Conservation (phyloP, 2,888 invertebrate genomes). For the Caradrina kadenii region DNA sequence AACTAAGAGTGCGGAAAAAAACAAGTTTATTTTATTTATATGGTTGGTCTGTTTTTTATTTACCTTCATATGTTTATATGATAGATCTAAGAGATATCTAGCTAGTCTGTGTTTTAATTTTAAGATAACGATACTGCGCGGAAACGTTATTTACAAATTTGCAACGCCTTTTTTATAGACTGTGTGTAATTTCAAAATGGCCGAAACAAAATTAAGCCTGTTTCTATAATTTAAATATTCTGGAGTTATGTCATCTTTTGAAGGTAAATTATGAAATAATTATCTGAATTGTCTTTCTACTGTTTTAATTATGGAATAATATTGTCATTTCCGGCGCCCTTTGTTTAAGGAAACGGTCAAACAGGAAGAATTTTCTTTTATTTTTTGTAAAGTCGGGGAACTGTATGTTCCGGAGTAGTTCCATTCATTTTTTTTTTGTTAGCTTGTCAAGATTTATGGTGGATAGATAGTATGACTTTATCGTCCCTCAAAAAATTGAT, state of each 20-base stretch:
- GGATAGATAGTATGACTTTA: too few relatives aligned
- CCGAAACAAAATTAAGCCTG: slow-evolving; percentile 4
- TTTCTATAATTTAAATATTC: slow-evolving; percentile 15
- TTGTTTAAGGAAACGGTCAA: neutral
- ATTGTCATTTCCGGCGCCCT: slow-evolving; percentile 27
- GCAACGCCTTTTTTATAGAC: slow-evolving; percentile 53
- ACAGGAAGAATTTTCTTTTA: neutral
- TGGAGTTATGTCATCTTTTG: slow-evolving; percentile 11
- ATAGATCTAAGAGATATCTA: slow-evolving; percentile 33
- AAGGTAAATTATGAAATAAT: slow-evolving; percentile 14
- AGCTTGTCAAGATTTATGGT: too few relatives aligned
- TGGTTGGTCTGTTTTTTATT: slow-evolving; percentile 36
- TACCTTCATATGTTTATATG: slow-evolving; percentile 35
- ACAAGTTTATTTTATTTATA: slow-evolving; percentile 38
- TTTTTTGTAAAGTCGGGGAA: neutral
- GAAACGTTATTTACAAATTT: slow-evolving; percentile 52
- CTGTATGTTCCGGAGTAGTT: too few relatives aligned
- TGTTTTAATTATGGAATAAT: slow-evolving; percentile 37
- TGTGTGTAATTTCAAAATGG: slow-evolving; percentile 37
- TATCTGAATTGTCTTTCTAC: slow-evolving; percentile 23
- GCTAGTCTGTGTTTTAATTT: slow-evolving; percentile 42
- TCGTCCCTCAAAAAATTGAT: too few relatives aligned
- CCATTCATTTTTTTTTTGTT: too few relatives aligned
- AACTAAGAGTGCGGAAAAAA: slow-evolving; percentile 17
- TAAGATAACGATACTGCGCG: slow-evolving; percentile 34